Evolutionary conservation across 2,113 vertebrate species (phyloP).

Genomic region (Pteropus alecto): DNA sequence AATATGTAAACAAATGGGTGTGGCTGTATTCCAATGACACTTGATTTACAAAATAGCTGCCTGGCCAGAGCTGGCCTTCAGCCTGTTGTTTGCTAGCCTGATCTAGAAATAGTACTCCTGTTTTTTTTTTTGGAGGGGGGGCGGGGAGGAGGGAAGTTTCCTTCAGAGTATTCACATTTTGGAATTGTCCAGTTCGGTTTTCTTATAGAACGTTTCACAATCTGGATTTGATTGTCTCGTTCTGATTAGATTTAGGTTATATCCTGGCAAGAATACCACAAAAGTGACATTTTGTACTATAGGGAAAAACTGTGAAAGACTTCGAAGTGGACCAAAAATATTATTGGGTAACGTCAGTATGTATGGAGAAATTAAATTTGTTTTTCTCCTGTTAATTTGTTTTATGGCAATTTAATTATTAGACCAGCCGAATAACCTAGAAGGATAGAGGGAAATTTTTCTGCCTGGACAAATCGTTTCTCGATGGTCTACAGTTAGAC

Average conservation of each 20-base stretch:
- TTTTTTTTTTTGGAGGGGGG: too few species aligned
- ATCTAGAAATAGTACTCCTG: background rate
- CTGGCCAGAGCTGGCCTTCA: background rate
- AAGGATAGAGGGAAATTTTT: too few species aligned
- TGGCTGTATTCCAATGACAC: background rate
- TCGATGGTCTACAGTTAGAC: background rate
- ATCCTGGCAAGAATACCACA: background rate
- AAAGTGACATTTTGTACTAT: background rate
- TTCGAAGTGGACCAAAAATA: background rate
- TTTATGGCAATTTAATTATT: background rate
- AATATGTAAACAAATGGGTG: background rate
- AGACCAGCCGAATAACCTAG: background rate
- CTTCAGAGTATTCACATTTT: background rate
- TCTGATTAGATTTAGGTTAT: background rate
- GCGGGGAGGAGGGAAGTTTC: accelerated
- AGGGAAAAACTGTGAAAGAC: background rate
- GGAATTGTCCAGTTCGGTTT: background rate
- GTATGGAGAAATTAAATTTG: background rate
- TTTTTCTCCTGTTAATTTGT: background rate
- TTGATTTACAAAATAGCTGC: background rate
- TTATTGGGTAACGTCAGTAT: background rate
- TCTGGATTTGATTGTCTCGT: background rate
- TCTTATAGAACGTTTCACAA: background rate
- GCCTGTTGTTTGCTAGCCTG: background rate
- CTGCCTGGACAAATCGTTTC: background rate